These are phyloP conservation scores for Sciurus niger DNA, from an alignment of 2,113 vertebrate genomes.

Conservation along the genomic window DNA sequence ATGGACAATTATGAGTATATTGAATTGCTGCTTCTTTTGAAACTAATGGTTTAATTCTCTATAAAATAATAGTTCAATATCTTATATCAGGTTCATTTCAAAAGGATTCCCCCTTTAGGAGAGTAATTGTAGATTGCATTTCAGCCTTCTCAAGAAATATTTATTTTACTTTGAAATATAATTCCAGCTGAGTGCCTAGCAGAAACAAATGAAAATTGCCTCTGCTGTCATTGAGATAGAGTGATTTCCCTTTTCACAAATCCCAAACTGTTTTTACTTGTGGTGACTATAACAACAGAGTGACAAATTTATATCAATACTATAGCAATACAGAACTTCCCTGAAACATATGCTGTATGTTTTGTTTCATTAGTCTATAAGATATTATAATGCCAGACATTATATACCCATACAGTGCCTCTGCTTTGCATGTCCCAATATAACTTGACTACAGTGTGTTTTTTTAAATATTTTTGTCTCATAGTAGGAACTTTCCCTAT, in stretches of 20 bases:
- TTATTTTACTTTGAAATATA: conserved; percentile 58
- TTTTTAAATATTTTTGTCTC: not conserved
- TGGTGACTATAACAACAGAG: not conserved
- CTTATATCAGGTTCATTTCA: not conserved
- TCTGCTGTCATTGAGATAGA: not conserved
- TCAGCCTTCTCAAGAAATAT: conserved; percentile 10
- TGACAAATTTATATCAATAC: not conserved
- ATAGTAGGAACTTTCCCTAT: not conserved
- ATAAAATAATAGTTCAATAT: not conserved
- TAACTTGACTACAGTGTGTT: not conserved
- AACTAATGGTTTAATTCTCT: not conserved
- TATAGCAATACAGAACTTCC: not conserved
- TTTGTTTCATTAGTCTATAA: not conserved
- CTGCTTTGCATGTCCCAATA: not conserved
- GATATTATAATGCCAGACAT: not conserved
- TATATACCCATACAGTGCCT: not conserved
- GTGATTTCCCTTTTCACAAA: conserved; percentile 20
- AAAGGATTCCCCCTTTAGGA: not conserved
- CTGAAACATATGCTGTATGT: not conserved
- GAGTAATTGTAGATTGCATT: not conserved
- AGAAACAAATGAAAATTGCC: conserved; percentile 26
- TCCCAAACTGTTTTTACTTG: conserved; percentile 16
- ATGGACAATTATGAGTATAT: not conserved
- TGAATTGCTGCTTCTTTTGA: conserved; percentile 1
- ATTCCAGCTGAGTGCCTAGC: not conserved